These are phyloP conservation scores for Leontocebus nigricollis DNA, from an alignment of 2,797 vertebrate genomes.

Conservation along the genomic window DNA sequence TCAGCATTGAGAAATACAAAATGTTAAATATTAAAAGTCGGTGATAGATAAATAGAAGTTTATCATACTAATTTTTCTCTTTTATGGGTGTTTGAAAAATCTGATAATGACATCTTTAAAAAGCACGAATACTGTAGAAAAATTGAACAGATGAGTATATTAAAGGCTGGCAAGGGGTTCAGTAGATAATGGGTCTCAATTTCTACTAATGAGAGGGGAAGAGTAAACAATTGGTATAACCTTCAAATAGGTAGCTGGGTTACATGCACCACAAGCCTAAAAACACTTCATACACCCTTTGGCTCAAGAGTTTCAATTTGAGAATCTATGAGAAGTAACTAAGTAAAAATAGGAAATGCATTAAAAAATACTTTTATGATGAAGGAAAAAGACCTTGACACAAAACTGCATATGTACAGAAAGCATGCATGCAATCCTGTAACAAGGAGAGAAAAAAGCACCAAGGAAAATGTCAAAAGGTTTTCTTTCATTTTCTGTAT, in stretches of 20 bases:
- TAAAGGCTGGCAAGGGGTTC: neutral
- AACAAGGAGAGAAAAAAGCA: neutral
- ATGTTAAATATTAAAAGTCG: constrained; percentile 11
- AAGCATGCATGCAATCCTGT: neutral
- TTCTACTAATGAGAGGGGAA: neutral
- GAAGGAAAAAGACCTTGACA: neutral
- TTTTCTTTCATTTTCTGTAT: neutral
- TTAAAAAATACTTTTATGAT: neutral
- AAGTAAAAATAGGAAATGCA: constrained; percentile 21
- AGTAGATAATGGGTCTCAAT: neutral
- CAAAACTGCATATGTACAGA: neutral
- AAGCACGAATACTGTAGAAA: neutral
- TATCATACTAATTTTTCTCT: neutral
- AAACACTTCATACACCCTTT: neutral
- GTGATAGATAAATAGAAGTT: neutral
- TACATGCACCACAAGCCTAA: neutral
- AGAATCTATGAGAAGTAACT: neutral
- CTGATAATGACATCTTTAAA: neutral
- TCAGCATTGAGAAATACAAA: neutral
- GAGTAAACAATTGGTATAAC: neutral
- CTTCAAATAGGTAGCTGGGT: neutral
- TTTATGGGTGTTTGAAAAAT: neutral
- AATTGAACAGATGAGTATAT: neutral
- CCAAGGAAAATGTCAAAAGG: neutral
- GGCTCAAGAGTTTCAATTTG: neutral